phyloP scores from a whole-genome alignment of 2,888 invertebrate species.

The Brassicogethes aeneus region DNA sequence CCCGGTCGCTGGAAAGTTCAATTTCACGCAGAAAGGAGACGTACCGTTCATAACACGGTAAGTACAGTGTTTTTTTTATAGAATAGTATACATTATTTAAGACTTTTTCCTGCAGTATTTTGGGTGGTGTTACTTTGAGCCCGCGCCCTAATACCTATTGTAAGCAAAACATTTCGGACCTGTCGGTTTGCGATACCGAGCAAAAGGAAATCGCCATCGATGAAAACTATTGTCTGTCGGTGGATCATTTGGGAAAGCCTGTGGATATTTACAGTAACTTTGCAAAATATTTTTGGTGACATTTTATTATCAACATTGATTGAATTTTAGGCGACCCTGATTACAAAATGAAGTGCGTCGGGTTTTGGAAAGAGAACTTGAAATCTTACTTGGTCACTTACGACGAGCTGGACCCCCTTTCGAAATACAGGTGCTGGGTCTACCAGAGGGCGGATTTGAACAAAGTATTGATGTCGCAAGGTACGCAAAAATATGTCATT shows the following conservation, averaged over 20 bases:
- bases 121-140: conserved; percentile 90
- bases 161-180: conserved; percentile 87
- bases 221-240: conserved; percentile 92
- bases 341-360: conserved; percentile 94
- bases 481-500: conserved; percentile 18
- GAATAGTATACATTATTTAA: not conserved
- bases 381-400: conserved; percentile 93
- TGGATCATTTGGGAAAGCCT: conserved; percentile 89
- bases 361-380: conserved; percentile 96
- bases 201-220: conserved; percentile 92
- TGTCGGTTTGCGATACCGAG: conserved; percentile 91
- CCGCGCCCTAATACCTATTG: conserved; percentile 90
- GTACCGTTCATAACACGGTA: conserved; percentile 73
- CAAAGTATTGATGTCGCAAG: conserved; percentile 68
- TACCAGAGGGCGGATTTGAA: conserved; percentile 93
- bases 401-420: conserved; percentile 92
- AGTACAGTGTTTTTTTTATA: conserved; percentile 6
- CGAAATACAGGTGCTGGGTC: conserved; percentile 95
- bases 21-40: conserved; percentile 87
- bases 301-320: not conserved
- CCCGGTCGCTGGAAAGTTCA: conserved; percentile 94
- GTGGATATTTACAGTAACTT: conserved; percentile 82
- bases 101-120: conserved; percentile 50
- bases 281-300: not conserved
- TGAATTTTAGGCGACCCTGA: conserved; percentile 68